Evolutionary conservation across 2,797 vertebrate species (phyloP).

Genomic region (Garrulus glandarius): DNA sequence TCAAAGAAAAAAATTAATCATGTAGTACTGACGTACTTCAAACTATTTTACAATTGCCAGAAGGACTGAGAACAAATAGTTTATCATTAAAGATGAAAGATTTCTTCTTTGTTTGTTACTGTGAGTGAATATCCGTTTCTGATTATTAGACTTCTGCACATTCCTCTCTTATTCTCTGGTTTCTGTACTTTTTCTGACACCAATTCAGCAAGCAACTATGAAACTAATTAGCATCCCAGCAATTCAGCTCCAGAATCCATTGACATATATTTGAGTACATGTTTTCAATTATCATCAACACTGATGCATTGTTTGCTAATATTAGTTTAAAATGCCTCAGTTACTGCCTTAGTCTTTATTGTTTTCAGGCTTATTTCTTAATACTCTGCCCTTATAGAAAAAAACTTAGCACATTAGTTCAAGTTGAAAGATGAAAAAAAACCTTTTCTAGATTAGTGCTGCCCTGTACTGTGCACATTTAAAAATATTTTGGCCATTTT

Average conservation of each 20-base stretch:
- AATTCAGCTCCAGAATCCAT: background rate
- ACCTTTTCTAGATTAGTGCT: background rate
- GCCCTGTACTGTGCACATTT: background rate
- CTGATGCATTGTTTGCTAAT: constrained; percentile 23
- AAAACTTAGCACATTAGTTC: background rate
- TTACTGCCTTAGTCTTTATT: background rate
- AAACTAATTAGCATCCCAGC: background rate
- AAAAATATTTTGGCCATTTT: background rate
- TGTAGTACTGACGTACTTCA: background rate
- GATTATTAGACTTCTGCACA: background rate
- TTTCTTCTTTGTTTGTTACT: background rate
- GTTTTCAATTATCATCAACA: constrained; percentile 45
- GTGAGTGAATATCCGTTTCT: background rate
- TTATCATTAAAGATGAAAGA: background rate
- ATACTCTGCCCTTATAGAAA: background rate
- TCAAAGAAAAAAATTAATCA: background rate
- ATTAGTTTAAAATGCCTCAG: constrained; percentile 20
- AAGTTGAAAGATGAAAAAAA: background rate
- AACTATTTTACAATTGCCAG: background rate
- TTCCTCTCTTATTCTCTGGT: background rate
- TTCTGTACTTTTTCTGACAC: background rate
- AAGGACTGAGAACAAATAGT: background rate
- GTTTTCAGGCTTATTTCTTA: background rate
- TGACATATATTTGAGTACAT: constrained; percentile 6
- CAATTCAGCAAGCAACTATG: background rate